Conservation (phyloP, 2,888 invertebrate genomes). For the Esperia sulphurella region DNA sequence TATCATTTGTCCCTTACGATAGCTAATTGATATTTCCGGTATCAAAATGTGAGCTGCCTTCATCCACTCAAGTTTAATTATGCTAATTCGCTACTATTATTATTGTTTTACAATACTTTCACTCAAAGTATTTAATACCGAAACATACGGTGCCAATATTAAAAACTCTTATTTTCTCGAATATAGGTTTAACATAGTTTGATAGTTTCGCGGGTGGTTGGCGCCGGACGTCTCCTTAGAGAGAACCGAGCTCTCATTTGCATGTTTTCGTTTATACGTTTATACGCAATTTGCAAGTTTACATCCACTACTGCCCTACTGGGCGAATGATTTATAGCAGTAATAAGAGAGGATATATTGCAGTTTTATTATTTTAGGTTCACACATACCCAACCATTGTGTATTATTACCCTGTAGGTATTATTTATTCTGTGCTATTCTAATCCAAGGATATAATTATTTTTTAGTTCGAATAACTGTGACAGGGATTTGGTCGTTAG, state of each 20-base stretch:
- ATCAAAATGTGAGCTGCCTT: too few species aligned
- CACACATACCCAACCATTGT: not conserved
- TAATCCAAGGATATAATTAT: too few species aligned
- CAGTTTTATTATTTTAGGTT: not conserved
- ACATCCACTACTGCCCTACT: conserved; percentile 13
- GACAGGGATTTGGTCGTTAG: too few species aligned
- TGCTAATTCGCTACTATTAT: too few species aligned
- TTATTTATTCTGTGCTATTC: too few species aligned
- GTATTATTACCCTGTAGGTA: too few species aligned
- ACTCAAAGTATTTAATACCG: too few species aligned
- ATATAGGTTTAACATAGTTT: conserved; percentile 3
- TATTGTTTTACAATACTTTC: too few species aligned
- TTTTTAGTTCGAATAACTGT: too few species aligned
- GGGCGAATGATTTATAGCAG: conserved; percentile 27
- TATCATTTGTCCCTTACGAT: too few species aligned
- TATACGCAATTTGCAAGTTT: conserved; percentile 19
- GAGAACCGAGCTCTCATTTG: conserved; percentile 27
- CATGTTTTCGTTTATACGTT: conserved; percentile 22
- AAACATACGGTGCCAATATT: not conserved
- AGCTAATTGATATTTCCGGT: too few species aligned
- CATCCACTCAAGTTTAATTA: too few species aligned
- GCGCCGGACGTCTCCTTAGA: conserved; percentile 12
- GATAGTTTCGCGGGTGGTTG: conserved; percentile 20
- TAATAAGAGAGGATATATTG: conserved; percentile 17
- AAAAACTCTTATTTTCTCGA: not conserved